A percentile compares a stretch with the other conserved stretches of the same genome.
Evolutionary conservation across 92 coral and sea anemone species (phyloP).

Genomic region (Porites lobata): DNA sequence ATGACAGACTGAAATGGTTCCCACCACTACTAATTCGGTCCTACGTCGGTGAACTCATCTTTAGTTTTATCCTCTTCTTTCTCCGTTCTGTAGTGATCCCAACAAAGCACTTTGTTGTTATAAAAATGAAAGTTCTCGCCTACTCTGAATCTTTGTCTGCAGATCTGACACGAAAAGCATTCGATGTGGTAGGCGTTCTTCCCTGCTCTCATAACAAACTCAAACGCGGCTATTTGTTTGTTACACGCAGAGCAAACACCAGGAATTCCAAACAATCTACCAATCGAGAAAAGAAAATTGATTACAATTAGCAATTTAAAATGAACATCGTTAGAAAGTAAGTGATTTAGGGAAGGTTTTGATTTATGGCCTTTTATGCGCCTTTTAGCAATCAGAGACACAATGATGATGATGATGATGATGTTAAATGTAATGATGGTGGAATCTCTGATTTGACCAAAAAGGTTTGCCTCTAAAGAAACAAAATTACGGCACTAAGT

Average conservation of each 20-base stretch:
- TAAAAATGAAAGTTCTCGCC: conserved; percentile 87
- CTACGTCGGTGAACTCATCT: not conserved
- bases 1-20: not conserved
- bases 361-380: not conserved
- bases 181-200: conserved; percentile 92
- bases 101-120: conserved; percentile 90
- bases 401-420: too few species aligned
- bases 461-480: too few species aligned
- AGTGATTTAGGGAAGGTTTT: not conserved
- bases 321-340: not conserved
- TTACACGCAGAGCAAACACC: conserved; percentile 85
- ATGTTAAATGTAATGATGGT: too few species aligned
- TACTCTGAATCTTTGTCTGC: conserved; percentile 87
- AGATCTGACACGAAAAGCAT: conserved; percentile 88
- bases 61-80: conserved; percentile 35
- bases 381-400: too few species aligned
- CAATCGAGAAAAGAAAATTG: not conserved
- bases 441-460: too few species aligned
- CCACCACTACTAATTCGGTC: not conserved
- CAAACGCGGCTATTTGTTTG: conserved; percentile 92
- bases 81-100: conserved; percentile 83
- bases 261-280: conserved; percentile 86
- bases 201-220: conserved; percentile 88
- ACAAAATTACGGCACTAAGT: too few species aligned
- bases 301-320: not conserved